phyloP scores from a whole-genome alignment of 2,888 invertebrate species.

The Apotomis turbidana region DNA sequence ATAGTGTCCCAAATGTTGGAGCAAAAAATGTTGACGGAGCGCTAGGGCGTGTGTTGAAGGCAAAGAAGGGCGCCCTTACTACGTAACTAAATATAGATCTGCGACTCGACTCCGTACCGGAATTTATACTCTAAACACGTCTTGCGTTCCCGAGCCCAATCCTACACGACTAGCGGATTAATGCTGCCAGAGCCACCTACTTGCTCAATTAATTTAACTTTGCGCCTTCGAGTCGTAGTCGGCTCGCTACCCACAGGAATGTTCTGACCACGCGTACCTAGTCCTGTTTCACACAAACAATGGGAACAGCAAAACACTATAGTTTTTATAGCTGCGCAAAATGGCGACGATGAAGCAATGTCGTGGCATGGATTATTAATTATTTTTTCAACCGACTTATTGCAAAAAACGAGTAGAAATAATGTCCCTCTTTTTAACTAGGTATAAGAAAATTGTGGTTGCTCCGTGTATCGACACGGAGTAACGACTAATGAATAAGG shows the following conservation, averaged over 20 bases:
- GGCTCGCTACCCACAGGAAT: slow-evolving; percentile 20
- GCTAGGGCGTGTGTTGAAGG: slow-evolving; percentile 55
- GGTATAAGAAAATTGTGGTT: not conserved
- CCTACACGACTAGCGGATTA: slow-evolving; percentile 40
- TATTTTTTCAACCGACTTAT: not conserved
- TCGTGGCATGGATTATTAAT: slow-evolving; percentile 5
- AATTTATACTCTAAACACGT: slow-evolving; percentile 70
- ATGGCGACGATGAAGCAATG: slow-evolving; percentile 4
- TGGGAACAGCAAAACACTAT: slow-evolving; percentile 10
- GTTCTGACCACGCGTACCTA: slow-evolving; percentile 27
- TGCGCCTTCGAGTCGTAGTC: slow-evolving; percentile 1
- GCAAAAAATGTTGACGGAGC: slow-evolving; percentile 37
- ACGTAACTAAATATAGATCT: slow-evolving; percentile 73
- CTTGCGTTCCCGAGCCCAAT: slow-evolving; percentile 49
- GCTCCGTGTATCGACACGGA: no score
- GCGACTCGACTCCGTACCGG: slow-evolving; percentile 54
- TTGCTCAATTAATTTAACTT: slow-evolving; percentile 42
- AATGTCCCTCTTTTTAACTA: no score
- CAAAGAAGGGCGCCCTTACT: slow-evolving; percentile 60
- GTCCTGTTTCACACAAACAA: slow-evolving; percentile 16
- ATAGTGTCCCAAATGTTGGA: slow-evolving; percentile 57
- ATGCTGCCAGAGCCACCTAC: slow-evolving; percentile 28
- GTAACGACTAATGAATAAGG: no score
- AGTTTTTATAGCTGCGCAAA: slow-evolving; percentile 14
- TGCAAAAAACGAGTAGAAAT: not conserved